Base-by-base conservation (phyloP, 2,113 vertebrate species). In the Spea multiplicata region DNA sequence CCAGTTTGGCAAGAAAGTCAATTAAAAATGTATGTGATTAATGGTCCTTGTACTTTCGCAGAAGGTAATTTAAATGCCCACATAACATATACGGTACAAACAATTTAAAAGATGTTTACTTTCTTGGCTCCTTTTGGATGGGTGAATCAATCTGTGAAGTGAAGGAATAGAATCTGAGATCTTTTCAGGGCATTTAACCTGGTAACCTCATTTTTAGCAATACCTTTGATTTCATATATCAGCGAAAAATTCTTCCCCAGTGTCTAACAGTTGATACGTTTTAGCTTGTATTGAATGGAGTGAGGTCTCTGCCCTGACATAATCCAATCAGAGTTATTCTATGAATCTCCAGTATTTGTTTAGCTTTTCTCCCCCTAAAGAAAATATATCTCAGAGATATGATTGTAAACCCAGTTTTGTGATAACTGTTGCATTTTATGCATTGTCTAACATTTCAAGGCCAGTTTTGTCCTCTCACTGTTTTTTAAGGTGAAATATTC, bases 1-100 rank as follows among this genome's bases (percentile, higher is more conserved):
- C 88, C 87, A 90, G 87, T 88, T 88, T 87, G 88, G 86, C 84
- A 88, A 84, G 79, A 83, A 88, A 90, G 85, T 76, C 89, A 88
- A 89, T 89, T 88, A 88, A 89, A 87, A 3, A 71, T 86, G 82
- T 80, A 83, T 86, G 83, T 89, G 88, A 89, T 88, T 87, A 89
- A 88, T 82, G 86, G 85, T 83, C 85, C 69, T 80, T 84, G 84
- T 84, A 84, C 85, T 82, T 80, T 81, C 84, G 78, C 84, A 86
- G 87, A 84, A 85, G 84, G 83, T 88, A 78, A 88, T 88, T 89
- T 88, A 84, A 88, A 89, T 88, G 85, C 86, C 87, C 88, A 81
- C 86, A 83, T 84, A 83, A 84, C 80, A 84, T 62, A 82, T 55
- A 84, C 50, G 1, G 50, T 53, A 53, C 50, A 84, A 75, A 74